Conservation (phyloP, 2,113 vertebrate species). For the Microtus richardsoni region DNA sequence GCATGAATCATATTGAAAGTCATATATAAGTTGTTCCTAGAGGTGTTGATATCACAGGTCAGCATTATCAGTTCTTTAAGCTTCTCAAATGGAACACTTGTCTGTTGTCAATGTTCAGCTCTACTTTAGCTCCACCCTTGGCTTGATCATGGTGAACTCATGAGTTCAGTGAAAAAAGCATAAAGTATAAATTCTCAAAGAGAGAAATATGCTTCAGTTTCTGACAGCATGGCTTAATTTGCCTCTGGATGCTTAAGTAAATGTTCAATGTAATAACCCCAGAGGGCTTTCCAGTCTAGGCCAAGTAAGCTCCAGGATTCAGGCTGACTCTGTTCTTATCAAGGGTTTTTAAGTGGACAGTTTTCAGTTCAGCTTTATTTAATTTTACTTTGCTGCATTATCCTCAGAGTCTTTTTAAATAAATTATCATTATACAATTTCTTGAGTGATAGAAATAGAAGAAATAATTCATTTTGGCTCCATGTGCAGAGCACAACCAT, state of each 20-base stretch:
- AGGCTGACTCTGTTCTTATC: slow-evolving; percentile 40
- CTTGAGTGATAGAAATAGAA: slow-evolving; percentile 21
- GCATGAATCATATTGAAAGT: neutral
- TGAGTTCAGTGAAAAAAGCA: neutral
- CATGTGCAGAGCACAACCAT: neutral
- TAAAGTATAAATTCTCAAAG: neutral
- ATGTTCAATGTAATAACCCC: slow-evolving; percentile 51
- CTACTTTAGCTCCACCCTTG: neutral
- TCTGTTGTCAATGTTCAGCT: neutral
- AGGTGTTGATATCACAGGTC: neutral
- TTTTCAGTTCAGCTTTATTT: slow-evolving; percentile 66
- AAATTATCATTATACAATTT: slow-evolving; percentile 57
- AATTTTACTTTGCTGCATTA: slow-evolving; percentile 54
- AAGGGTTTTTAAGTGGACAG: slow-evolving; percentile 47
- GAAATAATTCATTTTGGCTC: slow-evolving; percentile 48
- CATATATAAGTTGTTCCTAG: neutral
- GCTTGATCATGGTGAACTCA: neutral
- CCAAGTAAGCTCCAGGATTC: slow-evolving; percentile 55
- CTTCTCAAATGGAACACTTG: neutral
- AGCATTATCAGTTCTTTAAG: neutral
- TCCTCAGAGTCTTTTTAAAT: slow-evolving; percentile 51
- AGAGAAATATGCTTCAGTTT: neutral
- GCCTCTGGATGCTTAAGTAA: slow-evolving; percentile 48
- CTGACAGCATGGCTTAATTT: slow-evolving; percentile 46
- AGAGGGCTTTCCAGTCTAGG: slow-evolving; percentile 27